Conservation (phyloP, 2,888 invertebrate species). For the Morinoia aosen region DNA sequence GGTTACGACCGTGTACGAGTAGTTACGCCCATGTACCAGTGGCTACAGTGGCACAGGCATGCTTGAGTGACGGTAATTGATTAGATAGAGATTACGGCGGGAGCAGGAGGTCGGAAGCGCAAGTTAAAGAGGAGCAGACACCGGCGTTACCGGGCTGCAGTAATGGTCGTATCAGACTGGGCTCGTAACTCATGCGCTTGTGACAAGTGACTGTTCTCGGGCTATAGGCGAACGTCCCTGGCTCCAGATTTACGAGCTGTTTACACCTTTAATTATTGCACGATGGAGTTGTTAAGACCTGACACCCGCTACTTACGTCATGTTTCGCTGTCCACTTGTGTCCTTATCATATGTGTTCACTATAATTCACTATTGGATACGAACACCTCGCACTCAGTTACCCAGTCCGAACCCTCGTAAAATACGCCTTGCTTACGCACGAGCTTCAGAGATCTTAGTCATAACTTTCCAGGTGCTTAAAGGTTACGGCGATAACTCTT, state of each 20-base stretch:
- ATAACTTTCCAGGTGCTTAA: constrained; percentile 30
- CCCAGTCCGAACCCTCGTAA: not conserved
- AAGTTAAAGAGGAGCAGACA: constrained; percentile 16
- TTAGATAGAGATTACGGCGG: not conserved
- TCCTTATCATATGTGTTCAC: constrained; percentile 20
- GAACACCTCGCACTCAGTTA: not conserved
- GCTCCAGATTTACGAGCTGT: constrained; percentile 47
- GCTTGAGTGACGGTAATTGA: constrained; percentile 5
- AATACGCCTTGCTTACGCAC: constrained; percentile 33
- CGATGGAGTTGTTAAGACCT: constrained; percentile 53
- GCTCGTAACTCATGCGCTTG: constrained; percentile 22
- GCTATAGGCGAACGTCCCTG: constrained; percentile 40
- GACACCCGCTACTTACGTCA: constrained; percentile 42
- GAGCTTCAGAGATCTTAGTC: constrained; percentile 25
- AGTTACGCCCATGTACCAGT: not conserved
- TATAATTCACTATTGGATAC: constrained; percentile 34
- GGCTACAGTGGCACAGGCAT: not conserved
- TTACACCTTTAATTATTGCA: constrained; percentile 53
- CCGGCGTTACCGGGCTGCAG: not conserved
- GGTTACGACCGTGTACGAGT: not conserved
- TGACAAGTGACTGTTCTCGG: constrained; percentile 46
- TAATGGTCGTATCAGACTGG: constrained; percentile 41
- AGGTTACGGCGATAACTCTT: constrained; percentile 40
- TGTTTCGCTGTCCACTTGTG: constrained; percentile 47
- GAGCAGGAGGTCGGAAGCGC: not conserved